Evolutionary conservation across 2,888 invertebrate species (phyloP).

Genomic region (Phyto melanocephala): DNA sequence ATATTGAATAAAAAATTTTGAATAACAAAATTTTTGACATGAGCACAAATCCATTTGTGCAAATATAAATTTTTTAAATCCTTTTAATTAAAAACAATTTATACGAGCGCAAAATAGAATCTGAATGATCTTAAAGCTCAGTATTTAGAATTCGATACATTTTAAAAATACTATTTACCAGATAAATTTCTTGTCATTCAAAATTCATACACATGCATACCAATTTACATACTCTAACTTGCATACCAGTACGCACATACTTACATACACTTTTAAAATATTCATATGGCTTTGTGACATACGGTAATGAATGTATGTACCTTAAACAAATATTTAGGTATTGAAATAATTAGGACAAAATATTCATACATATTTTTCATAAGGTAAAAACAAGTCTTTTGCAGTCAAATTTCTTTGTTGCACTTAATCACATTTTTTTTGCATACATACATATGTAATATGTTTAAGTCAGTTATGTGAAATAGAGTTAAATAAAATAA

Average conservation of each 20-base stretch:
- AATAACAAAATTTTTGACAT: slow-evolving; percentile 7
- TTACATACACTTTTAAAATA: background rate
- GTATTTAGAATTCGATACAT: background rate
- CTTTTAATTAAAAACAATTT: background rate
- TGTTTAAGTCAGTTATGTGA: background rate
- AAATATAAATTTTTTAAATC: background rate
- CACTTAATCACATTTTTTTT: background rate
- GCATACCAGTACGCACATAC: background rate
- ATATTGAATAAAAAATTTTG: background rate
- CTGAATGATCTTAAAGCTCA: background rate
- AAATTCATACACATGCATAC: background rate
- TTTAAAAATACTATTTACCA: background rate
- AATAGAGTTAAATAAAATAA: background rate
- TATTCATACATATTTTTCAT: background rate
- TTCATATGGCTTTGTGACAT: background rate
- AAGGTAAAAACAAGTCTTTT: background rate
- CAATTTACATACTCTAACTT: background rate
- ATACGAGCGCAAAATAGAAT: background rate
- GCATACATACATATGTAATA: background rate
- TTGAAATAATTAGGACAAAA: background rate
- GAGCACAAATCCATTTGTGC: background rate
- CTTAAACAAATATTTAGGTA: background rate
- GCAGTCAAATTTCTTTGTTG: background rate
- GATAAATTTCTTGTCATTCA: background rate
- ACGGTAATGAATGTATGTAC: background rate